A percentile compares a stretch with the other conserved stretches of the same genome.
Evolutionary conservation across 92 coral and sea anemone genomes (phyloP).

Genomic region (Actinernus sp.): DNA sequence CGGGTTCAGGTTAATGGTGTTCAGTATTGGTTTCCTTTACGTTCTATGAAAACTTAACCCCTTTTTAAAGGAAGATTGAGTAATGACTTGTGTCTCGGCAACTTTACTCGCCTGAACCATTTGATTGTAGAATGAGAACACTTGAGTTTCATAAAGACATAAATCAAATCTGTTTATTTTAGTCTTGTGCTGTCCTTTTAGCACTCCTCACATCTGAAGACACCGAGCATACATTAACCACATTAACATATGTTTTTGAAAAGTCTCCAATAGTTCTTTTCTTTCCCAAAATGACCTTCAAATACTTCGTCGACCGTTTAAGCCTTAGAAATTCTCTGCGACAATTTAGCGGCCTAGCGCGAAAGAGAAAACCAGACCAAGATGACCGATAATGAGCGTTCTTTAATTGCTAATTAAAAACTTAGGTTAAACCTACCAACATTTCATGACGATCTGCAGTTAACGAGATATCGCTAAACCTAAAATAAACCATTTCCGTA

Average conservation of each 20-base stretch:
- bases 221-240: background rate
- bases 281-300: slow-evolving; percentile 1
- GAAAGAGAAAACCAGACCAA: slow-evolving; percentile 4
- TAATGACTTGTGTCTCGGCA: background rate
- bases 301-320: background rate
- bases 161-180: slow-evolving; percentile 1
- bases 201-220: background rate
- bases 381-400: slow-evolving; percentile 19
- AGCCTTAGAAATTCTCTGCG: slow-evolving; percentile 13
- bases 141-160: background rate
- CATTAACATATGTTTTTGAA: background rate
- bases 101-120: background rate
- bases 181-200: background rate
- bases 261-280: background rate
- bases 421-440: background rate
- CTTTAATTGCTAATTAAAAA: slow-evolving; percentile 29
- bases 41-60: no score
- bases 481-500: slow-evolving; percentile 1
- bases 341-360: slow-evolving; percentile 4
- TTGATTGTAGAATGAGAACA: background rate
- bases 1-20: no score
- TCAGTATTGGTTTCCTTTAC: no score
- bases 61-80: no score
- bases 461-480: slow-evolving; percentile 7
- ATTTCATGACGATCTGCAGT: slow-evolving; percentile 12